Conservation (phyloP, 2,113 vertebrate species). For the Callionymus lyra region DNA sequence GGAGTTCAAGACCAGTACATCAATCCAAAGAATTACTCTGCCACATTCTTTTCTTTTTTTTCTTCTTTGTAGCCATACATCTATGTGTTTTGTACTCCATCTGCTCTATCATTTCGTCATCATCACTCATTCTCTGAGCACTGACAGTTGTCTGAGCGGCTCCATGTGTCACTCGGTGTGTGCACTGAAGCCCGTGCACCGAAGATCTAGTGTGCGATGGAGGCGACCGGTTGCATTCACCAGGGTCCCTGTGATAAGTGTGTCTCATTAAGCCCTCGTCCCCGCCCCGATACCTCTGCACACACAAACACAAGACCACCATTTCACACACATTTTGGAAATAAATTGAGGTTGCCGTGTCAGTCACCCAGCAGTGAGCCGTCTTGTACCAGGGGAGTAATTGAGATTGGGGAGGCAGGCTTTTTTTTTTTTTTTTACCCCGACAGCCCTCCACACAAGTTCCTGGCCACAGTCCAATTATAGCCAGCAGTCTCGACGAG, state of each 20-base stretch:
- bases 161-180: too few species aligned
- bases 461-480: conserved; percentile 60
- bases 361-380: conserved; percentile 20
- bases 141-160: too few species aligned
- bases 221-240: neutral
- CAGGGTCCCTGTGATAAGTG: conserved; percentile 1
- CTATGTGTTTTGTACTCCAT: too few species aligned
- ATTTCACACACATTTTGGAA: conserved; percentile 6
- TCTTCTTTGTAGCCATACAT: too few species aligned
- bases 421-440: too few species aligned
- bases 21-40: too few species aligned
- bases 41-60: too few species aligned
- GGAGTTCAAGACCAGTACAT: too few species aligned
- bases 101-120: too few species aligned
- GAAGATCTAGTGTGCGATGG: conserved; percentile 21
- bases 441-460: conserved; percentile 41
- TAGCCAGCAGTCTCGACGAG: conserved; percentile 33
- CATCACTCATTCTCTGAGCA: too few species aligned
- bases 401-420: conserved; percentile 42
- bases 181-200: too few species aligned
- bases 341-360: conserved; percentile 32
- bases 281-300: neutral
- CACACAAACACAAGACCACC: conserved; percentile 1
- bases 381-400: conserved; percentile 46
- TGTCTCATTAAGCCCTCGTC: conserved; percentile 21